These are phyloP conservation scores for Danio rerio DNA, from an alignment of 2,113 vertebrate genomes.

Conservation along the genomic window DNA sequence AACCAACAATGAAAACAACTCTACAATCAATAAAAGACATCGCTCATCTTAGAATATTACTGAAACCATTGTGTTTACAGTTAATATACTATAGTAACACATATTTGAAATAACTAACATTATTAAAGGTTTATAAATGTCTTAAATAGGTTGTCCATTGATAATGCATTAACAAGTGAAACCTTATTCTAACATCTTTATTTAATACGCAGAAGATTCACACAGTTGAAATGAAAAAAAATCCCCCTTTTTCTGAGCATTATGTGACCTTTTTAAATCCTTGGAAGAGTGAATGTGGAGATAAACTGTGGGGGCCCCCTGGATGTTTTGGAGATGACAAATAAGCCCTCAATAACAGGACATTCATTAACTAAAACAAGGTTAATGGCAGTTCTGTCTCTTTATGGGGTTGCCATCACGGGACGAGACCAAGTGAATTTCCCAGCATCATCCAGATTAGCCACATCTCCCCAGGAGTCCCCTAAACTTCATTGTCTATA, in stretches of 20 bases:
- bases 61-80: too few species aligned
- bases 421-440: conserved; percentile 24
- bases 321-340: conserved; percentile 2
- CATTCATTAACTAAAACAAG: conserved; percentile 14
- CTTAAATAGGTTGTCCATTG: too few species aligned
- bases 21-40: too few species aligned
- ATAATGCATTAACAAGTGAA: too few species aligned
- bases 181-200: neutral
- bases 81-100: too few species aligned
- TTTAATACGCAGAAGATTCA: neutral
- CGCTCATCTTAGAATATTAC: too few species aligned
- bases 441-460: conserved; percentile 7
- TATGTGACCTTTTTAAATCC: neutral
- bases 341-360: neutral
- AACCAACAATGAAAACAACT: too few species aligned
- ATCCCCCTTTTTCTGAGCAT: neutral
- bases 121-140: too few species aligned
- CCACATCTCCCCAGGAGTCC: conserved; percentile 22
- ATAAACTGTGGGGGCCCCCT: conserved; percentile 7
- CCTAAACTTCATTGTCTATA: neutral
- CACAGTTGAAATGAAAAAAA: neutral
- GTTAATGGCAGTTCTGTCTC: neutral
- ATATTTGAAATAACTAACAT: too few species aligned
- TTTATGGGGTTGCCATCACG: neutral
- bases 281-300: neutral